Conservation (phyloP, 2,888 invertebrate species). For the Idaea aversata region DNA sequence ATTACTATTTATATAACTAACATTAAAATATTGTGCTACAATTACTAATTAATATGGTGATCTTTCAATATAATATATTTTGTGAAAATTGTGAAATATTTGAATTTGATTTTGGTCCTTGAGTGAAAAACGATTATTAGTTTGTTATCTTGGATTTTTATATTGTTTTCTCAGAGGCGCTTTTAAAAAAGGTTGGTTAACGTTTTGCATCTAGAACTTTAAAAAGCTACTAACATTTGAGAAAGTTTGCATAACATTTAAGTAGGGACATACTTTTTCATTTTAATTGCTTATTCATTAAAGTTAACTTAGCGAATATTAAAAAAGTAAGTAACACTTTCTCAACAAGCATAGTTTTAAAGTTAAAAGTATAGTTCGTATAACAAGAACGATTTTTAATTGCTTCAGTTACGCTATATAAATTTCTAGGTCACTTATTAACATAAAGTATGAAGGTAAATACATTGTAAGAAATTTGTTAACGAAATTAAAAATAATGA, state of each 20-base stretch:
- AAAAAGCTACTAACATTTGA: background rate
- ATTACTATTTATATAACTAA: background rate
- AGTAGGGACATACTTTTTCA: background rate
- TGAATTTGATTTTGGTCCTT: constrained; percentile 9
- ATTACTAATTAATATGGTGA: constrained; percentile 1
- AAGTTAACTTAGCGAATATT: constrained; percentile 1
- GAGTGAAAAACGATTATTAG: constrained; percentile 2
- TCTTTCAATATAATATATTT: constrained; percentile 8
- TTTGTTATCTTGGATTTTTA: background rate
- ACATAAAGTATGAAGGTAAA: background rate
- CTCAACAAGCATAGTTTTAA: constrained; percentile 10
- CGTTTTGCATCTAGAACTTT: background rate
- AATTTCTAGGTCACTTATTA: constrained; percentile 54
- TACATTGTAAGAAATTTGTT: background rate
- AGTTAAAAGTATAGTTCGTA: constrained; percentile 6
- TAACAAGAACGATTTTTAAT: constrained; percentile 37
- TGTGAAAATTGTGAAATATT: constrained; percentile 7
- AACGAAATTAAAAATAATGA: background rate
- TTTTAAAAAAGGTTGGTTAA: background rate
- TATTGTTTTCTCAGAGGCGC: background rate
- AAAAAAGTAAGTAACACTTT: constrained; percentile 8
- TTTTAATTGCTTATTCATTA: background rate
- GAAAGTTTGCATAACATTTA: background rate
- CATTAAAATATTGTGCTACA: background rate
- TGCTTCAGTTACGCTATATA: constrained; percentile 51